Evolutionary conservation across 2,888 invertebrate species (phyloP).

Genomic region (Leptinotarsa rubiginosa): DNA sequence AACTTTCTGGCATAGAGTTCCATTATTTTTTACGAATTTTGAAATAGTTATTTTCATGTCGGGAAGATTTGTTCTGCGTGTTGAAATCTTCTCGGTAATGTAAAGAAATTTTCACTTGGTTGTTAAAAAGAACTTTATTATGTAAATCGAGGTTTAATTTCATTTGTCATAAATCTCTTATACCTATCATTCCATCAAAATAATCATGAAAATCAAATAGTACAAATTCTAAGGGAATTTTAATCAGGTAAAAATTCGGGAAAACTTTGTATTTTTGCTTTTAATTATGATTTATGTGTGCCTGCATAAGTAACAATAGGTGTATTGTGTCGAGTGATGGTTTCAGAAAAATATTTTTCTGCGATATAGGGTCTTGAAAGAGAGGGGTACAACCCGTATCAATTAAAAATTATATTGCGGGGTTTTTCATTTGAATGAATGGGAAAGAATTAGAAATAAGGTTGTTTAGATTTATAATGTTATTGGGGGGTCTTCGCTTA

Average conservation of each 20-base stretch:
- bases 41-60: neutral
- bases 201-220: constrained; percentile 34
- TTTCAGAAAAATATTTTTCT: constrained; percentile 34
- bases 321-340: constrained; percentile 15
- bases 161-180: neutral
- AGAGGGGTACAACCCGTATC: constrained; percentile 35
- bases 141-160: constrained; percentile 16
- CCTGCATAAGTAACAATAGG: constrained; percentile 13
- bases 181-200: constrained; percentile 38
- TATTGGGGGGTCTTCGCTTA: neutral
- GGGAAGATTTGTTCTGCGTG: constrained; percentile 5
- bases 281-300: constrained; percentile 11
- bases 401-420: constrained; percentile 33
- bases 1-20: neutral
- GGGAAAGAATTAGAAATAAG: neutral
- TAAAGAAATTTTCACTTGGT: constrained; percentile 17
- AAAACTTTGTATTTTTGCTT: constrained; percentile 22
- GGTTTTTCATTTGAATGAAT: constrained; percentile 13
- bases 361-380: constrained; percentile 29
- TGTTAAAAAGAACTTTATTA: constrained; percentile 5
- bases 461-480: neutral
- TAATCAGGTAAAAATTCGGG: neutral
- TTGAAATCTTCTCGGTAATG: constrained; percentile 2
- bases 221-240: constrained; percentile 21
- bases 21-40: neutral